These are phyloP conservation scores for Phanerotoma sp. DNA, from an alignment of 2,888 invertebrate species.

Conservation along the genomic window DNA sequence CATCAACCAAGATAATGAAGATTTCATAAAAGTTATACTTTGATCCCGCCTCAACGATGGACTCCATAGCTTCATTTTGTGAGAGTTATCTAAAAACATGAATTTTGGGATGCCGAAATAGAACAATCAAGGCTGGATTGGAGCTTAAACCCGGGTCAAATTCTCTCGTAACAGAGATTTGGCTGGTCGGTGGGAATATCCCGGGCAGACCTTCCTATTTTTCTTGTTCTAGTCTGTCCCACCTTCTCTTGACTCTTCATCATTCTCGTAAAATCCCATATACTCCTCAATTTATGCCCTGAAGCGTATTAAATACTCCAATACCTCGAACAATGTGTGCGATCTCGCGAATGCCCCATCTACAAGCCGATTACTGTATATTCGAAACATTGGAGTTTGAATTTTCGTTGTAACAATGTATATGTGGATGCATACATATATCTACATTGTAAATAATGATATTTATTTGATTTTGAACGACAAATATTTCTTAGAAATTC, in stretches of 20 bases:
- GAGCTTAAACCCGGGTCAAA: slow-evolving; percentile 6
- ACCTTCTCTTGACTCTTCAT: slow-evolving; percentile 31
- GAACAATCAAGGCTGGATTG: slow-evolving; percentile 1
- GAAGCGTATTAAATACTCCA: slow-evolving; percentile 53
- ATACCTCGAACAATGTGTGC: slow-evolving; percentile 33
- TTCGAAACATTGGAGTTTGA: slow-evolving; percentile 41
- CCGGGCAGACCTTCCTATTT: slow-evolving; percentile 32
- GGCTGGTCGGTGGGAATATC: slow-evolving; percentile 19
- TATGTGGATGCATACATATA: too few relatives aligned
- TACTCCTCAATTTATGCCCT: slow-evolving; percentile 55
- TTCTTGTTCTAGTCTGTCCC: slow-evolving; percentile 31
- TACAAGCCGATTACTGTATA: slow-evolving; percentile 37
- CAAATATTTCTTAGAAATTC: not conserved
- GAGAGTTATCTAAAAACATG: not conserved
- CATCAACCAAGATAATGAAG: slow-evolving; percentile 44
- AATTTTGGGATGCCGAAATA: not conserved
- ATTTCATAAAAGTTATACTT: slow-evolving; percentile 47
- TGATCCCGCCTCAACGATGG: slow-evolving; percentile 34
- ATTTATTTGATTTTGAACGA: too few relatives aligned
- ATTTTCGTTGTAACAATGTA: slow-evolving; percentile 47
- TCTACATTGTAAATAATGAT: slow-evolving; percentile 53
- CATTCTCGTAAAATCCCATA: slow-evolving; percentile 52
- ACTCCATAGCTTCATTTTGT: too few relatives aligned
- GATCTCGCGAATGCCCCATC: slow-evolving; percentile 22
- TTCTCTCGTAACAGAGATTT: slow-evolving; percentile 6